Evolutionary conservation across 2,113 vertebrate genomes (phyloP).

Genomic region (Hippocampus barbouri): DNA sequence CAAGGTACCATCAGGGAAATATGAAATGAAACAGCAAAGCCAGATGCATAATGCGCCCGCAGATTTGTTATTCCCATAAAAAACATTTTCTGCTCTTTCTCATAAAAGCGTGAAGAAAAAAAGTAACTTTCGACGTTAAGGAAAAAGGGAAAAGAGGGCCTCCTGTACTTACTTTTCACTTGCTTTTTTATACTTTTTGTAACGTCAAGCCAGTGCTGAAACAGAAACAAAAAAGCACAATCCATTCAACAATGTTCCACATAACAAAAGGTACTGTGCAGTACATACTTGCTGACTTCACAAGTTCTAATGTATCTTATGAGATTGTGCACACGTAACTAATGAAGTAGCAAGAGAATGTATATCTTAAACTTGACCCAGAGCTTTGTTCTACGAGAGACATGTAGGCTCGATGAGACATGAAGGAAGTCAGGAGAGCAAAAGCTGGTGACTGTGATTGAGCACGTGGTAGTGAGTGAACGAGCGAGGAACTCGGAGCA

Average conservation of each 20-base stretch:
- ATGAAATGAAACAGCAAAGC: not conserved
- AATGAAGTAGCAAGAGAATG: not conserved
- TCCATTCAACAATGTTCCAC: not conserved
- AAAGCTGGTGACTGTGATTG: slow-evolving; percentile 2
- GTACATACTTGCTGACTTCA: not conserved
- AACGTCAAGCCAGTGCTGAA: slow-evolving; percentile 95
- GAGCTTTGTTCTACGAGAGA: not conserved
- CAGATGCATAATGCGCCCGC: not conserved
- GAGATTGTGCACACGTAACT: not conserved
- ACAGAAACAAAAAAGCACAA: slow-evolving; percentile 29
- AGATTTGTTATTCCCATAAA: not conserved
- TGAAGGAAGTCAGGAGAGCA: slow-evolving; percentile 48
- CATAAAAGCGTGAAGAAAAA: not conserved
- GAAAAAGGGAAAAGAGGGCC: not conserved
- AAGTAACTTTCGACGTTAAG: not conserved
- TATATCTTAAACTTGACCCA: not conserved
- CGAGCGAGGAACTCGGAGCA: slow-evolving; percentile 56
- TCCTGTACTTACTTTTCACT: slow-evolving; percentile 94
- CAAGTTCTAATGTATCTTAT: not conserved
- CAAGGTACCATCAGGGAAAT: not conserved
- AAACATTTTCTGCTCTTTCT: not conserved
- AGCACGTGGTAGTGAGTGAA: slow-evolving; percentile 13
- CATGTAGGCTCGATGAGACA: slow-evolving; percentile 41
- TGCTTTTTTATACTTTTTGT: slow-evolving; percentile 99
- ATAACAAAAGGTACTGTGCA: not conserved